phyloP scores from a whole-genome alignment of 2,888 invertebrate genomes.

The Cecidostiba fungosa region DNA sequence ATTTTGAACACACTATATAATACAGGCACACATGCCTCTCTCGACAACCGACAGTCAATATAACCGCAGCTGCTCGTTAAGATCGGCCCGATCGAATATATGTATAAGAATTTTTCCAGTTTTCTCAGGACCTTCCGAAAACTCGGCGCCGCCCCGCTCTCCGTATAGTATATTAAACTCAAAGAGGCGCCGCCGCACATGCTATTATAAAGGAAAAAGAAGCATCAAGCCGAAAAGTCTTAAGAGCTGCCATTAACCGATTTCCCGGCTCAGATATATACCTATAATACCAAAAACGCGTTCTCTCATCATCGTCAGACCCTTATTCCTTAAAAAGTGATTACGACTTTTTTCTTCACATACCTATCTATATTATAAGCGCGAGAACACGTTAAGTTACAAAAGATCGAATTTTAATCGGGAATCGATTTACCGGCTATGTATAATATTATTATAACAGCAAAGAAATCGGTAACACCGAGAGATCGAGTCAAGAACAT shows the following conservation, averaged over 20 bases:
- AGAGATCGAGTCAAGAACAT: too few species aligned
- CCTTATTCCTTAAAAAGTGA: not conserved
- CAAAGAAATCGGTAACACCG: too few species aligned
- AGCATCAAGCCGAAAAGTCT: not conserved
- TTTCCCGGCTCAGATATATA: slow-evolving; percentile 28
- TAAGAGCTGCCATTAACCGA: not conserved
- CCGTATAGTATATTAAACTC: slow-evolving; percentile 17
- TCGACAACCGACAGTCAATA: not conserved
- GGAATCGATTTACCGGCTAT: not conserved
- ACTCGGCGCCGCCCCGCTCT: not conserved
- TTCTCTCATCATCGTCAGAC: not conserved
- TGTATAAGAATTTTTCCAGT: not conserved
- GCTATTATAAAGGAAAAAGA: not conserved
- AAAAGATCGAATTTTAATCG: not conserved
- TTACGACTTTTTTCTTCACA: not conserved
- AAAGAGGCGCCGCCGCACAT: not conserved
- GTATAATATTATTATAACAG: not conserved
- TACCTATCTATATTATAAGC: too few species aligned
- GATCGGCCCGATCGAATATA: not conserved
- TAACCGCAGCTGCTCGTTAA: not conserved
- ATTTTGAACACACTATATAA: not conserved
- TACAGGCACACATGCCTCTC: not conserved
- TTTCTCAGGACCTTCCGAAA: slow-evolving; percentile 36
- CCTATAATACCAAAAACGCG: not conserved
- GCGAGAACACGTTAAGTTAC: too few species aligned